Conservation (phyloP, 2,797 vertebrate species). For the Channa striata region DNA sequence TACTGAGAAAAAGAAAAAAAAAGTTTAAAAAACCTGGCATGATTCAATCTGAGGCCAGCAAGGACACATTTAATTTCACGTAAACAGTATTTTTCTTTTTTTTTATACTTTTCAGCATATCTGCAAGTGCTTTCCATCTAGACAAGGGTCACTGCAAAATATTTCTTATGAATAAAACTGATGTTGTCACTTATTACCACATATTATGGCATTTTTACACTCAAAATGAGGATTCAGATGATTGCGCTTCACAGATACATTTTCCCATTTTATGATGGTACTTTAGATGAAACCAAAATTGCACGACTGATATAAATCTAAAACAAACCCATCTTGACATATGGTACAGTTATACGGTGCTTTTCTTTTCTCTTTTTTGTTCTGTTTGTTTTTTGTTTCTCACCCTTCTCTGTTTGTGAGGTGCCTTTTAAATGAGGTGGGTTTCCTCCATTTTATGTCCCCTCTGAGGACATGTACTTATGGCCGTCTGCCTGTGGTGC, state of each 20-base stretch:
- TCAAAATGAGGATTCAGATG: neutral
- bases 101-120: conserved; percentile 22
- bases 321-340: conserved; percentile 4
- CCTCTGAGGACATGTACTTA: conserved; percentile 72
- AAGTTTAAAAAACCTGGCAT: conserved; percentile 6
- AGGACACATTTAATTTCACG: conserved; percentile 35
- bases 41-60: conserved; percentile 20
- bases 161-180: conserved; percentile 26
- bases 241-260: conserved; percentile 1
- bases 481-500: conserved; percentile 75
- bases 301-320: neutral
- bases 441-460: conserved; percentile 69
- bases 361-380: neutral
- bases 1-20: neutral
- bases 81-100: conserved; percentile 35
- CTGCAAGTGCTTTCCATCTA: conserved; percentile 16
- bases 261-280: neutral
- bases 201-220: too few species aligned
- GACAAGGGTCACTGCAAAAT: conserved; percentile 13
- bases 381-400: neutral
- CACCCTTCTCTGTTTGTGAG: conserved; percentile 44
- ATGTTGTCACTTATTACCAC: too few species aligned
- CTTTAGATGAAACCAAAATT: conserved; percentile 1
- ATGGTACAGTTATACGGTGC: neutral
- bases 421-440: conserved; percentile 68